Conservation (phyloP, 1,140 invertebrate species). For the Macrotrachela quadricornifera region DNA sequence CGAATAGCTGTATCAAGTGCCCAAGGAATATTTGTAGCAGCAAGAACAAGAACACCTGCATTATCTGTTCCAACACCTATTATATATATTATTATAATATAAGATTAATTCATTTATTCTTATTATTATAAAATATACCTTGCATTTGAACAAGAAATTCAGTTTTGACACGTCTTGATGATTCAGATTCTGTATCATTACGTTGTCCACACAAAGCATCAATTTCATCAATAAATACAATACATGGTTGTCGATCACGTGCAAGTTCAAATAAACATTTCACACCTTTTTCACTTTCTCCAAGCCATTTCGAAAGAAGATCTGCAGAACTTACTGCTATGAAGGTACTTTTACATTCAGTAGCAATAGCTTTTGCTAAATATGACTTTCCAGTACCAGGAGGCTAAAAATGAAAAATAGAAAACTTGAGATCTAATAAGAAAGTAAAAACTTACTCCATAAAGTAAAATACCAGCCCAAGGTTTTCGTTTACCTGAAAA, state of each 20-base stretch:
- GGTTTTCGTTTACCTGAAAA: conserved; percentile 57
- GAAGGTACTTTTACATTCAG: conserved; percentile 84
- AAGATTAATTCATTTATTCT: too few relatives aligned
- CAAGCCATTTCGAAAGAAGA: conserved; percentile 95
- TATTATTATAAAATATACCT: conserved; percentile 29
- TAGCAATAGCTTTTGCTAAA: conserved; percentile 93
- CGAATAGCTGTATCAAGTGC: conserved; percentile 85
- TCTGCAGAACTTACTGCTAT: conserved; percentile 96
- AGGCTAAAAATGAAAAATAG: conserved; percentile 39
- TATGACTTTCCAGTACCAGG: conserved; percentile 99
- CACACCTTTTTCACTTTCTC: conserved; percentile 94
- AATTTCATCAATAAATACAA: conserved; percentile 98
- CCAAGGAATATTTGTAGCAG: conserved; percentile 99
- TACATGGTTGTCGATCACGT: conserved; percentile 73
- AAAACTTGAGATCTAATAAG: background rate
- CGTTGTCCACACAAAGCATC: conserved; percentile 91
- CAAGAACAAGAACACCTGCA: conserved; percentile 81
- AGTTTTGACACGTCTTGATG: conserved; percentile 89
- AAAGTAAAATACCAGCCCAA: conserved; percentile 92
- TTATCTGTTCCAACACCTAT: conserved; percentile 62
- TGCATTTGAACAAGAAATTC: conserved; percentile 99
- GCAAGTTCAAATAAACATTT: conserved; percentile 89
- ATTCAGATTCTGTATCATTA: conserved; percentile 96
- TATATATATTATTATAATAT: too few relatives aligned
- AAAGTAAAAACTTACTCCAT: conserved; percentile 45